A percentile compares a stretch with the other conserved stretches of the same genome.
phyloP scores from a whole-genome alignment of 23 tunicate species.

The Clavelina lepadiformis region DNA sequence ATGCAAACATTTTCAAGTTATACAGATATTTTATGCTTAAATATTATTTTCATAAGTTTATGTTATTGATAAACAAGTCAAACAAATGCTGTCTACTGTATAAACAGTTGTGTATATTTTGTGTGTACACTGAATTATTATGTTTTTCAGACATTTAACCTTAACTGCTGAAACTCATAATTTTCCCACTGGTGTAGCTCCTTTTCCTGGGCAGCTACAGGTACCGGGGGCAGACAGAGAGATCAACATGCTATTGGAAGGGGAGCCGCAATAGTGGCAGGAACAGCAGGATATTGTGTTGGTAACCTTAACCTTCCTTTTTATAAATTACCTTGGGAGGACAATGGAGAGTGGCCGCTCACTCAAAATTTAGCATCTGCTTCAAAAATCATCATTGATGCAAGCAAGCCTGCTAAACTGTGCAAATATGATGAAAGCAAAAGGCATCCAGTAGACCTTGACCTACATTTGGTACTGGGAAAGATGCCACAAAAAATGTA shows the following conservation, averaged over 20 bases:
- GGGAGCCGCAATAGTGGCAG: constrained; percentile 74
- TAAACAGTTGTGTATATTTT: no score
- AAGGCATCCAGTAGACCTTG: background rate
- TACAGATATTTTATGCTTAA: no score
- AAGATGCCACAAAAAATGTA: no score
- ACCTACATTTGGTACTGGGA: no score
- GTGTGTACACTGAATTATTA: no score
- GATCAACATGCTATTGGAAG: constrained; percentile 86
- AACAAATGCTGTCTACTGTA: no score
- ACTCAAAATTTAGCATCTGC: constrained; percentile 47
- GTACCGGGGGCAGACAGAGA: constrained; percentile 95
- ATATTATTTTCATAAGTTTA: no score
- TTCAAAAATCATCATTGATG: constrained; percentile 49
- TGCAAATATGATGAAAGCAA: background rate
- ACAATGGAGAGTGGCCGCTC: constrained; percentile 14
- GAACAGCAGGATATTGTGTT: constrained; percentile 82
- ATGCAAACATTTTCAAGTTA: no score
- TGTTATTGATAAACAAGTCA: no score
- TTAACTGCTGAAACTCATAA: constrained; percentile 93
- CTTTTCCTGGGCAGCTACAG: constrained; percentile 95
- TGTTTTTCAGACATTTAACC: constrained; percentile 58
- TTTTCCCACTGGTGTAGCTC: constrained; percentile 93
- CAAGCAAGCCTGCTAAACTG: constrained; percentile 8
- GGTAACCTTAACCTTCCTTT: constrained; percentile 47
- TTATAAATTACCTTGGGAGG: constrained; percentile 62